phyloP scores from a whole-genome alignment of 2,113 vertebrate species.

The Lepus europaeus region DNA sequence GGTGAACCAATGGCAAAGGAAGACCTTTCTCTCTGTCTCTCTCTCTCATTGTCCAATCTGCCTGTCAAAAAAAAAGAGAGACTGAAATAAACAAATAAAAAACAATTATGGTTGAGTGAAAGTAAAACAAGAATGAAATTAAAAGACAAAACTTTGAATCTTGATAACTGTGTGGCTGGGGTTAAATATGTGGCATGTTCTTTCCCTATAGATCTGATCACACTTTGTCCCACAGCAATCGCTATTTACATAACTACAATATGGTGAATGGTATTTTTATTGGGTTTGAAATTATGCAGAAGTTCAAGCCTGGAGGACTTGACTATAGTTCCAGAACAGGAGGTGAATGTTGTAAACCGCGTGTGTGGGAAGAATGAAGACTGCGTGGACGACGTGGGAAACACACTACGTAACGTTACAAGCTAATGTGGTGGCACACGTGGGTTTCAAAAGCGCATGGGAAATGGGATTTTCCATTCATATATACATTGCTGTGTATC shows the following conservation, averaged over 20 bases:
- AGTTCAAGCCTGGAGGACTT: conserved; percentile 5
- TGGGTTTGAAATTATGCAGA: conserved; percentile 45
- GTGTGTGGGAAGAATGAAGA: background rate
- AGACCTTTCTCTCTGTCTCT: too few species aligned
- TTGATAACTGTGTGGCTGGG: background rate
- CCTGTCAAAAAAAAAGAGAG: background rate
- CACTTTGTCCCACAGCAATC: background rate
- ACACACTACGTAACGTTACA: background rate
- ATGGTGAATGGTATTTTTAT: conserved; percentile 55
- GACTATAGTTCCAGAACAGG: background rate
- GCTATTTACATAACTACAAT: conserved; percentile 18
- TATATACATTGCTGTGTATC: background rate
- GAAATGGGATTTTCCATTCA: too few species aligned
- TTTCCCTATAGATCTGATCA: background rate
- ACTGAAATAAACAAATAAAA: background rate
- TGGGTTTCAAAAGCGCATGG: too few species aligned
- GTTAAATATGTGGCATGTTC: background rate
- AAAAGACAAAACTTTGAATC: conserved; percentile 23
- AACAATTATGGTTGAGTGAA: background rate
- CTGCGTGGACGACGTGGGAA: accelerated
- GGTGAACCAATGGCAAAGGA: too few species aligned
- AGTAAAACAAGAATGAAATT: conserved; percentile 9
- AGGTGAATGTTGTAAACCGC: background rate
- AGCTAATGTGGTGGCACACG: background rate
- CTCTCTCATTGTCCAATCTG: too few species aligned